Evolutionary conservation across 2,888 invertebrate genomes (phyloP), one percentile per base, ranked within the genome.

Genomic region (Brenthis ino): DNA sequence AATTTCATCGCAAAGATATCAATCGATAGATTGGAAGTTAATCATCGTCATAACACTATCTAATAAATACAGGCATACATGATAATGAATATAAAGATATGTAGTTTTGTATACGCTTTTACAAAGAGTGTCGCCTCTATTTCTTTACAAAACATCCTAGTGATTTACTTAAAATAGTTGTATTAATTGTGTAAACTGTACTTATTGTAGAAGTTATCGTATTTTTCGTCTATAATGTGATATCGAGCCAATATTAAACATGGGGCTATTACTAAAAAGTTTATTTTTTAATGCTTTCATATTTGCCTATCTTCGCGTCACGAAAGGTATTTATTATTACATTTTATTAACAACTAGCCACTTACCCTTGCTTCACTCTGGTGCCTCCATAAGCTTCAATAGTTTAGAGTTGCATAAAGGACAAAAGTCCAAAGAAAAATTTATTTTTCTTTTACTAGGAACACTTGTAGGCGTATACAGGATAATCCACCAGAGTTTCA

Each of bases 1-100:
- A 37, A 74, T 76, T 89, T 89, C 85, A 84, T 81, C 73, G 79
- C 81, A 78, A 78, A 82, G 88, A 89, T 91, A 89, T 77, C 72
- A 83, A 86, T 87, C 84, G 77, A 81, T 81, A 81, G 84, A 88
- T 88, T 73, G 71, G 65, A 75, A 71, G 70, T 72, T 73, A 78
- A 74, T 75, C 69, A 70, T 68, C 68, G 71, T 72, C 77, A 76
- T 76, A 72, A 70, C 69, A 69, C 68, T 72, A 75, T 77, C 75
- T 77, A 50, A 60, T 60, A 72, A 70, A 74, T 72, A 73, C 65
- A 74, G 64, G 65, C 64, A 67, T 69, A 70, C 68, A 70, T 14
- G 72, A 75, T 76, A 66, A 68, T 72, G 64, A 51, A 57, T 57
- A 53, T 48, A 67, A 64, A 24, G 51, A 61, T 55, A 68, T 54